Percentiles rank a stretch among this genome's conserved stretches.
These are phyloP conservation scores for Sesamia inferens DNA, from an alignment of 2,888 invertebrate species.

Conservation along the genomic window DNA sequence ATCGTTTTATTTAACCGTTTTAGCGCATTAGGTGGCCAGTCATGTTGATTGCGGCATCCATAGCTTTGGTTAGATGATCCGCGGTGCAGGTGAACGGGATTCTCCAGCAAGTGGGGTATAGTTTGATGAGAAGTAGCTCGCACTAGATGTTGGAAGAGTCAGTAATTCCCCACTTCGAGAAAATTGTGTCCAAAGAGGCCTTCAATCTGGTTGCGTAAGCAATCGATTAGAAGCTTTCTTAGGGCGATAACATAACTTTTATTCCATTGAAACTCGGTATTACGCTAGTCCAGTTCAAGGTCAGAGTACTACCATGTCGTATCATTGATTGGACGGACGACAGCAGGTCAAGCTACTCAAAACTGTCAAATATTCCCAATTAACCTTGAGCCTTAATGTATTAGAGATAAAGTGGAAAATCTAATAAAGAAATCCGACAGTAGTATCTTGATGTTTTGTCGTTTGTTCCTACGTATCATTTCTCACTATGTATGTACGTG, in stretches of 20 bases:
- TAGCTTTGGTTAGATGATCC: background rate
- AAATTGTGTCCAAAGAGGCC: background rate
- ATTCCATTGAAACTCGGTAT: background rate
- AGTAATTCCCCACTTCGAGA: background rate
- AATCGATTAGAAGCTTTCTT: background rate
- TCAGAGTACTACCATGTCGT: too few species aligned
- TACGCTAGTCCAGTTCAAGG: background rate
- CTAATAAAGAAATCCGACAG: too few species aligned
- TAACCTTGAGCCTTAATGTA: too few species aligned
- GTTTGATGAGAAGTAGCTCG: background rate
- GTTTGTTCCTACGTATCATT: background rate
- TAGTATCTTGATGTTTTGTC: too few species aligned
- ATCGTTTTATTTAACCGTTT: background rate
- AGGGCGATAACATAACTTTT: too few species aligned
- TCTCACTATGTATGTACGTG: conserved; percentile 11
- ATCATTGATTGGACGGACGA: too few species aligned
- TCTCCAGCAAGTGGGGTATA: background rate
- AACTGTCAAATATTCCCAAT: too few species aligned
- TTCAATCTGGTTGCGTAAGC: background rate
- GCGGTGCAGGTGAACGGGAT: too few species aligned
- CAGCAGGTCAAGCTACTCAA: too few species aligned
- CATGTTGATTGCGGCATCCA: background rate
- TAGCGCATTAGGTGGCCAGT: background rate
- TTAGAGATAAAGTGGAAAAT: too few species aligned
- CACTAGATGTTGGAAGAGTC: background rate